Evolutionary conservation across 2,113 vertebrate genomes (phyloP).

Genomic region (Crotalus tigris): DNA sequence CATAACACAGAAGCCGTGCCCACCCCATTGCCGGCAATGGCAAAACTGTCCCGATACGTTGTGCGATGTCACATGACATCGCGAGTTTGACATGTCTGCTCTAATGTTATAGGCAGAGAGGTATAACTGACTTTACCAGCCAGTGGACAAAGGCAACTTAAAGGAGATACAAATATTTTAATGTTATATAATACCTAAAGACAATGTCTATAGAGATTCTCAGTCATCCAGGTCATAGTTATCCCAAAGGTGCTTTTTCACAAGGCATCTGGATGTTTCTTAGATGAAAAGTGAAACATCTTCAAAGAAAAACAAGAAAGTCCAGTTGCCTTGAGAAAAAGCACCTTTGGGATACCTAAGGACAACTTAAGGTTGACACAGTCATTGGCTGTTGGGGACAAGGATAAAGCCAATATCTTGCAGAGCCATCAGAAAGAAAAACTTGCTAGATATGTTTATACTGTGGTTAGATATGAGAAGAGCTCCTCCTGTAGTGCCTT

Average conservation of each 20-base stretch:
- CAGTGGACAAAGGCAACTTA: background rate
- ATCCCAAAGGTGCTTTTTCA: no score
- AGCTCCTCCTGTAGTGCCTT: background rate
- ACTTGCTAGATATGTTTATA: background rate
- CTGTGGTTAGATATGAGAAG: background rate
- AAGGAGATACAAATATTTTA: background rate
- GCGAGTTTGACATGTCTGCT: no score
- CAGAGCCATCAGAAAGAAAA: background rate
- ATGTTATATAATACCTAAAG: background rate
- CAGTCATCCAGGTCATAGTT: no score
- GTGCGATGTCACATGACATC: no score
- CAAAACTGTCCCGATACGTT: no score
- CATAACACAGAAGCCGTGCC: no score
- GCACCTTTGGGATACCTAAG: no score
- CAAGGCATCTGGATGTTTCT: no score
- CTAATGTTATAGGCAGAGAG: background rate
- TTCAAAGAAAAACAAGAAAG: no score
- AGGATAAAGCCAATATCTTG: background rate
- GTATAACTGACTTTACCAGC: background rate
- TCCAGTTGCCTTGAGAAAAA: no score
- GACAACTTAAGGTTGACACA: background rate
- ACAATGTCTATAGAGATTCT: background rate
- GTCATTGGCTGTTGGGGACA: background rate
- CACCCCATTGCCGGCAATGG: no score
- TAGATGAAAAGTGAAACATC: no score